These are phyloP conservation scores for Ptilonorhynchus violaceus DNA, from an alignment of 2,113 vertebrate species.

Conservation along the genomic window DNA sequence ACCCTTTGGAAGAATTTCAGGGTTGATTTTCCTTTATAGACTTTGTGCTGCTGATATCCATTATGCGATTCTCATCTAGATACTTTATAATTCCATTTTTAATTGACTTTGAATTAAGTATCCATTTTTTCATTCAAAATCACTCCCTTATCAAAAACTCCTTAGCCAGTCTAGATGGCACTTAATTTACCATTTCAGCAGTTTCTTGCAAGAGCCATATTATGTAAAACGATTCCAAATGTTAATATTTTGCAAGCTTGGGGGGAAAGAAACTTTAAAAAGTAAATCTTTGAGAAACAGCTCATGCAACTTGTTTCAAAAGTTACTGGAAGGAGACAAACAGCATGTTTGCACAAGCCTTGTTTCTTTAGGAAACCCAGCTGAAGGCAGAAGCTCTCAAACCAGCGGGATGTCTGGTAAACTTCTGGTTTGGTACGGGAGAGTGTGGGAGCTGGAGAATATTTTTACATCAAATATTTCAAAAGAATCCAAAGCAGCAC, in stretches of 20 bases:
- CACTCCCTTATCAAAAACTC: slow-evolving; percentile 47
- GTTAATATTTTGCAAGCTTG: slow-evolving; percentile 32
- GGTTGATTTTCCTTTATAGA: slow-evolving; percentile 39
- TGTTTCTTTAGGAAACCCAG: not conserved
- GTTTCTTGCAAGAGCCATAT: not conserved
- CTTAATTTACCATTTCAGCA: slow-evolving; percentile 59
- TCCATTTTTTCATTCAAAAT: slow-evolving; percentile 44
- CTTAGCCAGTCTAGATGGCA: slow-evolving; percentile 29
- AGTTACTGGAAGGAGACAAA: not conserved
- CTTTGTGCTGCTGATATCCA: slow-evolving; percentile 35
- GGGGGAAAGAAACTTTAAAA: not conserved
- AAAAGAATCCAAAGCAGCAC: not conserved
- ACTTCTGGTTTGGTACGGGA: not conserved
- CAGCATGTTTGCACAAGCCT: not conserved
- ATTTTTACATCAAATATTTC: not conserved
- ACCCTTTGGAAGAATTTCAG: slow-evolving; percentile 46
- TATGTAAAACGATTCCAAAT: not conserved
- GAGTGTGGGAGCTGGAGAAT: not conserved
- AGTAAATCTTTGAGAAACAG: not conserved
- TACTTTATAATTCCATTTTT: slow-evolving; percentile 55
- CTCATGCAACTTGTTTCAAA: not conserved
- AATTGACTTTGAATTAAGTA: slow-evolving; percentile 58
- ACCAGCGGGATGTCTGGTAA: not conserved
- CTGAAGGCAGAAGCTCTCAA: not conserved
- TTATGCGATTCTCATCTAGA: slow-evolving; percentile 46